Base-by-base conservation (phyloP, 2,888 invertebrate genomes). In the Koerneria pararmatus region DNA sequence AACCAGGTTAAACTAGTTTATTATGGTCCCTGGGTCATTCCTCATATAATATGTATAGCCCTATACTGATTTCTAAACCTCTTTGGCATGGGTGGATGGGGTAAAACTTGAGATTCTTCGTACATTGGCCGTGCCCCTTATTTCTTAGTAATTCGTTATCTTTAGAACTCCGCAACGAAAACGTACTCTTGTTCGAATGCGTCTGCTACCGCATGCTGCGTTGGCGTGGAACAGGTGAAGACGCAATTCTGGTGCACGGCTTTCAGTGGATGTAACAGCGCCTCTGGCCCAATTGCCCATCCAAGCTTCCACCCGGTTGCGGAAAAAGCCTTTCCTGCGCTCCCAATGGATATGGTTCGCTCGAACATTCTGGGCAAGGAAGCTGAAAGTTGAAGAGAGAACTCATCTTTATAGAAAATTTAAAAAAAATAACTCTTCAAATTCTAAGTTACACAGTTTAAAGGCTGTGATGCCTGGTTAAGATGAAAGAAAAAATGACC, bases 301-400 rank as follows among this genome's bases (percentile, higher is more conserved):
- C 97, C 97, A 91, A 83, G 69, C 68, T 84, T 95, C 94, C 94
- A 94, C 3, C 97, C 97, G 0, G 97, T 98, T 19, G 93, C 92
- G 64, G 93, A 93, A 86, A 97, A 95, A 0, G 94, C 93, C 88
- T 97, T 98, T 0, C 97, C 97, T 0, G 95, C 97, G 29, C 95
- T 95, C 0, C 97, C 95, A 71, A 98, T 89, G 0, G 97, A 95
- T 41, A 98, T 89, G 0, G 97, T 97, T 31, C 95, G 88, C 73
- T 98, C 94, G 91, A 93, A 98, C 97, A 98, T 98, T 22, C 87
- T 94, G 0, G 95, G 95, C 6, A 98, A 84, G 0, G 92, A 90
- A 0, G 92, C 93, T 87, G 76, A 60, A 79, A 74, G 4, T 6
- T 15, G 29, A 58, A 31, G 1, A 1, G 32, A 11, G 11, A 19